Evolutionary conservation across 2,888 invertebrate species (phyloP).

Genomic region (Xanthia togata): DNA sequence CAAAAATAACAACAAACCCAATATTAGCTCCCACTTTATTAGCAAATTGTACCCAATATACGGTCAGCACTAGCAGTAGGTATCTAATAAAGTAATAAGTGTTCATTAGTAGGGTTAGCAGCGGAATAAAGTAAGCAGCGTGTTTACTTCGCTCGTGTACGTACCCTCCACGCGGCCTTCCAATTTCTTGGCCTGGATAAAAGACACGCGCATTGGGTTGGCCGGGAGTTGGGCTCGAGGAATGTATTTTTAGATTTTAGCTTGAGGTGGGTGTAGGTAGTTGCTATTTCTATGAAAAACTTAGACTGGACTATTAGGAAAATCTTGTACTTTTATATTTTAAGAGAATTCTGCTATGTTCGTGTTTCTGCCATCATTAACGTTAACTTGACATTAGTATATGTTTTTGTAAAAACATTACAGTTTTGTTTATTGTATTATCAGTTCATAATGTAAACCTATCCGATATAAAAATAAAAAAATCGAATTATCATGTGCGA

Average conservation of each 20-base stretch:
- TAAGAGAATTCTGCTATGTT: background rate
- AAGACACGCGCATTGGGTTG: slow-evolving; percentile 35
- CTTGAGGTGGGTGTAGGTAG: background rate
- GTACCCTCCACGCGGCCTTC: slow-evolving; percentile 39
- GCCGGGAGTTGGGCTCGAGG: slow-evolving; percentile 32
- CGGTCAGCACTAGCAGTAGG: slow-evolving; percentile 38
- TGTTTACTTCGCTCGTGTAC: slow-evolving; percentile 54
- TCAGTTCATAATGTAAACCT: background rate
- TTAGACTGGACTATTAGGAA: too few species aligned
- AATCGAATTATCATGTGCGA: background rate
- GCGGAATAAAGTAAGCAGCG: slow-evolving; percentile 54
- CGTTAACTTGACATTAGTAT: background rate
- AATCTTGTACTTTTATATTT: background rate
- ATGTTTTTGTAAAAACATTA: background rate
- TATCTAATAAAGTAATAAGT: slow-evolving; percentile 54
- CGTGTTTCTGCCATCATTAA: background rate
- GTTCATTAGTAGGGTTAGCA: slow-evolving; percentile 61
- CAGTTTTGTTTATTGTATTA: background rate
- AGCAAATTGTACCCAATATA: slow-evolving; percentile 31
- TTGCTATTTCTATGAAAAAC: background rate
- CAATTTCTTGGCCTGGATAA: slow-evolving; percentile 59
- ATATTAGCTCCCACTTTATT: slow-evolving; percentile 43
- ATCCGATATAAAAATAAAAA: background rate
- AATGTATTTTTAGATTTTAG: background rate
- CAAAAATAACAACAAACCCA: slow-evolving; percentile 28